Percentiles rank a stretch among this genome's conserved stretches.
phyloP scores from a whole-genome alignment of 2,797 vertebrate genomes.

The Chelonia mydas region DNA sequence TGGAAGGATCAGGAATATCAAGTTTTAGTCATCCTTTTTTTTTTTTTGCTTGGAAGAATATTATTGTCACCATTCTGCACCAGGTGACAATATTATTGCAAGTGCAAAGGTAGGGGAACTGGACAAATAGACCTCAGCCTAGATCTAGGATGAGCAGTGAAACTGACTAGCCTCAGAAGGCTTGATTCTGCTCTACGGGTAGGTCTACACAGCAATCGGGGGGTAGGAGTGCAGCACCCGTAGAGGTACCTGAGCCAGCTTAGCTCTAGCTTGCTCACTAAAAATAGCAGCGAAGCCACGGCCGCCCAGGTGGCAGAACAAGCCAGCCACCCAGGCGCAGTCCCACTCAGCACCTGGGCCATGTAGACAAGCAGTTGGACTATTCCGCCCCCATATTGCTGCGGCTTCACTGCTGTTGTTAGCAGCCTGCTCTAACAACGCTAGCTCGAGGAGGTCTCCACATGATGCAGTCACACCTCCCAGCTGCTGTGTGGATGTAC shows the following conservation, averaged over 20 bases:
- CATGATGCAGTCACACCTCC: not conserved
- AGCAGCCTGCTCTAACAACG: not conserved
- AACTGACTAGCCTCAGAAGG: not conserved
- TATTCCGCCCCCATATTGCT: not conserved
- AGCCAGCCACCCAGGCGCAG: not conserved
- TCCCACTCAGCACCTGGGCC: not conserved
- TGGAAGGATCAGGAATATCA: fast-evolving
- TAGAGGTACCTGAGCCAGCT: not conserved
- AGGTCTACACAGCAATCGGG: not conserved
- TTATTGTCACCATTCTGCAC: not conserved
- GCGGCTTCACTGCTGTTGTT: not conserved
- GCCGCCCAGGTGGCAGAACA: not conserved
- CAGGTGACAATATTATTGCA: not conserved
- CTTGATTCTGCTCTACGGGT: not conserved
- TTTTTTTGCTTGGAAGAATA: not conserved
- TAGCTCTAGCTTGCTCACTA: no score
- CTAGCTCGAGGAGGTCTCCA: not conserved
- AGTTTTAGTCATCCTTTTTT: not conserved
- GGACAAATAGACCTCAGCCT: fast-evolving
- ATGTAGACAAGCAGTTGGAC: not conserved
- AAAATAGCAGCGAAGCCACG: no score
- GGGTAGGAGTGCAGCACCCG: not conserved
- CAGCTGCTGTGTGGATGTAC: not conserved
- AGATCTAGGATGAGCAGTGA: not conserved
- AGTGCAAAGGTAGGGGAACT: fast-evolving